A percentile compares a stretch with the other conserved stretches of the same genome.
phyloP scores from a whole-genome alignment of 1,140 invertebrate species.

The Diprion similis region DNA sequence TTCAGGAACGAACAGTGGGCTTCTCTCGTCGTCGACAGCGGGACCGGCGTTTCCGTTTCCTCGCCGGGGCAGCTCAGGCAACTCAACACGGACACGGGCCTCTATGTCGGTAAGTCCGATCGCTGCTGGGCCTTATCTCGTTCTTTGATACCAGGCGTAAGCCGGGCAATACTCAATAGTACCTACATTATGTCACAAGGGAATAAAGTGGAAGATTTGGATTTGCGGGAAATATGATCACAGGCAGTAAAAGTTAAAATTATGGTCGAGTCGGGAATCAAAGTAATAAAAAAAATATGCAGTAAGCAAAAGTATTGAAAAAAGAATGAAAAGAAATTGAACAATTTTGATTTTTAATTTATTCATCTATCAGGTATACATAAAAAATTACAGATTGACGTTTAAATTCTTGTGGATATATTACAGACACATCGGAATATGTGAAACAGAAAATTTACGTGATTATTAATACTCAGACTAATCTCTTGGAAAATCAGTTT shows the following conservation, averaged over 20 bases:
- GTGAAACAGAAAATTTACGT: too few species aligned
- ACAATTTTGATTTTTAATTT: too few species aligned
- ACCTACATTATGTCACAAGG: neutral
- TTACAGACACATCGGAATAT: too few species aligned
- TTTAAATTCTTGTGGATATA: too few species aligned
- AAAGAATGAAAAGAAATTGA: too few species aligned
- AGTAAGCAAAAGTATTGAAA: too few species aligned
- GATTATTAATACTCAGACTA: too few species aligned
- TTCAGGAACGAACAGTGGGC: conserved; percentile 85
- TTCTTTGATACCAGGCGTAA: neutral
- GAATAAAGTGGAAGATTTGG: neutral
- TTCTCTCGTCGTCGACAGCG: conserved; percentile 84
- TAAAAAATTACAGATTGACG: too few species aligned
- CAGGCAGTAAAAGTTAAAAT: too few species aligned
- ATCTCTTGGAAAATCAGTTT: too few species aligned
- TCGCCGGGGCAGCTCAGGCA: conserved; percentile 85
- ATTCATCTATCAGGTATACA: too few species aligned
- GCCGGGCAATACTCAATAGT: neutral
- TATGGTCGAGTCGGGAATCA: too few species aligned
- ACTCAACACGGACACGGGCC: conserved; percentile 83
- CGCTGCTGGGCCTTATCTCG: neutral
- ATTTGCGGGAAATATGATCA: neutral
- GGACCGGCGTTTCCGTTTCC: conserved; percentile 76
- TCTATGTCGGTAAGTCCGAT: conserved; percentile 79
- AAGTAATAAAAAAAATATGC: neutral